Percentiles rank a stretch among this genome's conserved stretches.
These are phyloP conservation scores for Hydrocynus forskahlii DNA, from an alignment of 2,797 vertebrate genomes.

Conservation along the genomic window DNA sequence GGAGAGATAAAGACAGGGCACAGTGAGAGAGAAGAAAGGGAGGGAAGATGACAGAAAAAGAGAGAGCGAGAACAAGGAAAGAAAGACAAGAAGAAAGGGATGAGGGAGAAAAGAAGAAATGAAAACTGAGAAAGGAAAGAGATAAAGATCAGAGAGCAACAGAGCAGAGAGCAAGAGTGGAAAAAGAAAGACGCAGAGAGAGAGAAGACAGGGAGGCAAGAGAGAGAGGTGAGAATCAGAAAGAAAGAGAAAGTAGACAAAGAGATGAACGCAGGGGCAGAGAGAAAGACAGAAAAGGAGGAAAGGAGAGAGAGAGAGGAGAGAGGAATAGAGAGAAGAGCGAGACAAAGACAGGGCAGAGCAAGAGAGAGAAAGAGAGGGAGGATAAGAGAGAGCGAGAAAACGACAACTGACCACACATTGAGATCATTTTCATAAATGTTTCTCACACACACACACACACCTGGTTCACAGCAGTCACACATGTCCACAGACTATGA, in stretches of 20 bases:
- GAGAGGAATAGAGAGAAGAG: not conserved
- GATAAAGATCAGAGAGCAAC: not conserved
- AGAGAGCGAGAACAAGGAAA: not conserved
- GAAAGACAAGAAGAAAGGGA: not conserved
- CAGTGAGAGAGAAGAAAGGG: not conserved
- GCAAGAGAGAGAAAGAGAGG: not conserved
- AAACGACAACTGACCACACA: not conserved
- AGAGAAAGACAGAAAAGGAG: not conserved
- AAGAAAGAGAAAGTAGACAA: conserved; percentile 51
- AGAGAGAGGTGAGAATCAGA: conserved; percentile 28
- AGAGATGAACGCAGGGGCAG: not conserved
- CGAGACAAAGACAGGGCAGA: not conserved
- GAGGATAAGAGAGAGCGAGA: not conserved
- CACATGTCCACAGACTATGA: not conserved
- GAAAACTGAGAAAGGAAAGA: not conserved
- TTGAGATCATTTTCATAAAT: not conserved
- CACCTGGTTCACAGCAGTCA: not conserved
- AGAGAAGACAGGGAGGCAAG: conserved; percentile 48
- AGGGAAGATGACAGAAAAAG: not conserved
- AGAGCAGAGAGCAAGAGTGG: not conserved
- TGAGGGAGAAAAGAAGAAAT: not conserved
- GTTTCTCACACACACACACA: not conserved
- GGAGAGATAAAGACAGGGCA: not conserved
- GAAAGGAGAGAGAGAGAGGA: rapidly evolving
- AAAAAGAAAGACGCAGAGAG: conserved; percentile 34